phyloP scores from a whole-genome alignment of 1,140 invertebrate genomes.

The Harpegnathos saltator region DNA sequence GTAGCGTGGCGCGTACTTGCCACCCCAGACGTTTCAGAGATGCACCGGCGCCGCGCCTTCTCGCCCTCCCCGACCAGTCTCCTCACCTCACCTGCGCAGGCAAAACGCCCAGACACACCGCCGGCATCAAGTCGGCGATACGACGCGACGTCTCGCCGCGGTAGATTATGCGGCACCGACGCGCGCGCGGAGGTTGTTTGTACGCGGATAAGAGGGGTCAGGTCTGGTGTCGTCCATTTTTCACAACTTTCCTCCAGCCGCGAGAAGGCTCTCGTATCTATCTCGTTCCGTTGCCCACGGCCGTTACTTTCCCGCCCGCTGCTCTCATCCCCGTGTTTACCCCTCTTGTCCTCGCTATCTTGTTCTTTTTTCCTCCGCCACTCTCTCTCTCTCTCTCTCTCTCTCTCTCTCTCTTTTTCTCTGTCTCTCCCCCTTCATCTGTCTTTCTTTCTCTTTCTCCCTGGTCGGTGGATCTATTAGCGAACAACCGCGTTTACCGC shows the following conservation, averaged over 20 bases:
- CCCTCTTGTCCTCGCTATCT: background rate
- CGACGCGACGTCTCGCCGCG: slow-evolving; percentile 3
- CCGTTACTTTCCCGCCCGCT: slow-evolving; percentile 13
- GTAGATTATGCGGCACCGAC: slow-evolving; percentile 60
- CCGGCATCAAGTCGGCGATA: background rate
- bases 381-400: slow-evolving; percentile 21
- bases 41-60: no score
- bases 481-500: slow-evolving; percentile 17
- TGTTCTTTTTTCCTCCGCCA: background rate
- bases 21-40: slow-evolving; percentile 7
- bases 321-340: background rate
- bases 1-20: slow-evolving; percentile 19
- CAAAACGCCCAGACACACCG: slow-evolving; percentile 41
- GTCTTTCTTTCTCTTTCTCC: slow-evolving; percentile 34
- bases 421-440: background rate
- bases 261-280: slow-evolving; percentile 46
- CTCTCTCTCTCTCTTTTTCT: background rate
- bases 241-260: slow-evolving; percentile 56
- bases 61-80: no score
- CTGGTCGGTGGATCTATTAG: slow-evolving; percentile 51
- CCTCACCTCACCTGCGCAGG: background rate
- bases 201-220: slow-evolving; percentile 67
- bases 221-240: slow-evolving; percentile 59
- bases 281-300: slow-evolving; percentile 30
- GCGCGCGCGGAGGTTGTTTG: slow-evolving; percentile 58